Base-by-base conservation (phyloP, 1,140 invertebrate genomes). In the Frieseomelitta varia region DNA sequence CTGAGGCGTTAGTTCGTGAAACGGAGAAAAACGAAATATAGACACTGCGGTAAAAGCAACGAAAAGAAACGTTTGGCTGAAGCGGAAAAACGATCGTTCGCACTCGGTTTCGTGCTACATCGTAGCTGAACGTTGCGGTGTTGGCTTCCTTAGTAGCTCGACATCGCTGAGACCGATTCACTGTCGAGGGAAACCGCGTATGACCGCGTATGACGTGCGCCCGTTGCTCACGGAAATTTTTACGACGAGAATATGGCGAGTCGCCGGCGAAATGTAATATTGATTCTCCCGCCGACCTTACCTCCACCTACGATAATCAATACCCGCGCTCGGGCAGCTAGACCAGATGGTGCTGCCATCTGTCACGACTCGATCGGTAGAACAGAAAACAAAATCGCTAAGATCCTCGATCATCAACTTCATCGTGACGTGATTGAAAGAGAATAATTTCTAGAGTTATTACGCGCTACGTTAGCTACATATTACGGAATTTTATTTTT, bases 221-320 rank as follows among this genome's bases (percentile, higher is more conserved):
- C 21, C 30, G 15, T 77, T 63, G 88, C 51, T n/a, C 65, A 53
- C 63, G 53, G 71, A 87, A 87, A 91, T 85, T 85, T 89, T 90
- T 72, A 82, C 73, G 65, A 85, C 73, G 86, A 84, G 92, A 90
- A 91, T 47, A 47, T 90, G 90, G 87, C 87, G 86, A 91, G 75
- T 61, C 85, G 76, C 89, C 90, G 90, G 90, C 72, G 86, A 75
- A 88, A 83, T 75, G 81, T 80, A 63, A 92, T 94, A 94, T 95
- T 94, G 94, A 95, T 95, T 93, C 89, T 92, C 81, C 87, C 90
- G 88, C 93, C 90, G 94, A 94, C 92, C 71, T 88, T 91, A 84
- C 79, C 89, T 92, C 93, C 93, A 93, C 90, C 93, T 94, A 92
- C 84, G 76, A 90, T 92, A 94, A 95, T 95, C 94, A 94, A 94